phyloP scores from a whole-genome alignment of 2,113 vertebrate genomes.

The Rynchops niger region DNA sequence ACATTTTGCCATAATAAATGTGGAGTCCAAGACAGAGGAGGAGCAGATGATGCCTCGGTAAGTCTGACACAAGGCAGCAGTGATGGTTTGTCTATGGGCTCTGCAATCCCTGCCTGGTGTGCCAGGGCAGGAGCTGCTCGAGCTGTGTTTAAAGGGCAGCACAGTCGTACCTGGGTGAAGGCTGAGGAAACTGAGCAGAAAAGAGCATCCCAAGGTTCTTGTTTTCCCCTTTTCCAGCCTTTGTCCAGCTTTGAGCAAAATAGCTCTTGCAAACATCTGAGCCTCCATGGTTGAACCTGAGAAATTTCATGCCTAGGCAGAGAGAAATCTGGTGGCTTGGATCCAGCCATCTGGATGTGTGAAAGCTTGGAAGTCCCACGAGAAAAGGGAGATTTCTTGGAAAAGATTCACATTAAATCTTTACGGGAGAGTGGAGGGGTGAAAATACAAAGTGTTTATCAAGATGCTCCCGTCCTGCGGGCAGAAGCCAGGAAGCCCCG shows the following conservation, averaged over 20 bases:
- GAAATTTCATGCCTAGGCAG: neutral
- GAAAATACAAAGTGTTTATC: neutral
- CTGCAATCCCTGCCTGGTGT: neutral
- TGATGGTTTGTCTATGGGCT: neutral
- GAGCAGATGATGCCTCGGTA: neutral
- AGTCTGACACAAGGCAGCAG: neutral
- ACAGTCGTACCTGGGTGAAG: neutral
- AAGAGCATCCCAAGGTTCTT: neutral
- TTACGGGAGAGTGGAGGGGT: neutral
- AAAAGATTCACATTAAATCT: neutral
- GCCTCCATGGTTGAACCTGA: neutral
- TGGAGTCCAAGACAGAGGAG: neutral
- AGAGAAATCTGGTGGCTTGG: neutral
- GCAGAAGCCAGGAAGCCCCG: neutral
- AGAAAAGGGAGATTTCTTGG: conserved; percentile 16
- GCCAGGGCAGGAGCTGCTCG: neutral
- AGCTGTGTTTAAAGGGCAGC: neutral
- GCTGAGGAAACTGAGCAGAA: neutral
- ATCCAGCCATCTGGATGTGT: neutral
- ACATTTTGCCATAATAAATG: neutral
- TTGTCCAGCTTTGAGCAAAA: neutral
- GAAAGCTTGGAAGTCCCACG: neutral
- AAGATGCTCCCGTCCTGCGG: neutral
- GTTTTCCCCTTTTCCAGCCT: neutral
- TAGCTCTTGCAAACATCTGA: neutral